Evolutionary conservation across 2,797 vertebrate genomes (phyloP), one percentile per base, ranked within the genome.

Genomic region (Fundulus diaphanus): DNA sequence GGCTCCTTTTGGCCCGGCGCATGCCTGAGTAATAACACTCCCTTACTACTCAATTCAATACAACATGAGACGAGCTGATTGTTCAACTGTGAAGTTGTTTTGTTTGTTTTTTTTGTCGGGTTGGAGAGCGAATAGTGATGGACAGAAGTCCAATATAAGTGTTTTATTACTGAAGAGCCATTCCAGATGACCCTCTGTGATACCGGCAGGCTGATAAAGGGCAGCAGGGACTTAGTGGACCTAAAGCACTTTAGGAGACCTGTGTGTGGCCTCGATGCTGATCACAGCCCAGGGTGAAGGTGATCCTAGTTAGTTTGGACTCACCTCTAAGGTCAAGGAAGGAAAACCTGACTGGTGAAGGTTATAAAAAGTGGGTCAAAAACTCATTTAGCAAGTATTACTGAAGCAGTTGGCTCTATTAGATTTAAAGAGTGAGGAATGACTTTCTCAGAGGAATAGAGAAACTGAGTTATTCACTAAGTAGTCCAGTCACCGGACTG

Each of bases 101-200:
- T n/a, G n/a, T 68, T 74, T 70, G 46, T 29, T 71, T 35, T 22
- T 57, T 37, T 63, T 63, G 33, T 65, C 7, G 48, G 57, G 48
- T 51, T 80, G 63, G 56, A 68, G 73, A 44, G 82, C 70, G 33
- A 83, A 82, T 13, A 40, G 29, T 71, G 74, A 85, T 27, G 63
- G 54, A 78, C 57, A 66, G 57, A 76, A 75, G 44, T 84, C 67
- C 79, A 79, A 77, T 82, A 80, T 65, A 83, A 82, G 59, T 72
- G 76, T 73, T 76, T 78, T 85, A 87, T 85, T 80, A 77, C 72
- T 42, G 20, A 77, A 22, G 77, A 76, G 80, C 68, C 51, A 49
- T 71, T 82, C 69, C 69, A 72, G 74, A 86, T 87, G 83, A 85
- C 85, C 87, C 79, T 79, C 49, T 70, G 74, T 72, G 78, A 90